These are phyloP conservation scores for Oryctes rhinoceros DNA, from an alignment of 1,140 invertebrate genomes.

Conservation along the genomic window DNA sequence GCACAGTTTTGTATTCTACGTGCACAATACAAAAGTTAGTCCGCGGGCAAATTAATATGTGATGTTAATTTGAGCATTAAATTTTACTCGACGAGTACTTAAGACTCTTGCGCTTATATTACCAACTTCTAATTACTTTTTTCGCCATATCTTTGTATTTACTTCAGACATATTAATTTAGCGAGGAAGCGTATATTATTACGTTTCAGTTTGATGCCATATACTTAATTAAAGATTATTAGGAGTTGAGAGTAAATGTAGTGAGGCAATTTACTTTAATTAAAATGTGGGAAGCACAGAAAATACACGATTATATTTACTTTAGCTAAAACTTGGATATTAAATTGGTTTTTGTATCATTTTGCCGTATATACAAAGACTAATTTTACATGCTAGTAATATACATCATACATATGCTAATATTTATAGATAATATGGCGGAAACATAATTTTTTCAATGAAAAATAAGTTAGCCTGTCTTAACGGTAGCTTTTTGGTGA, in stretches of 20 bases:
- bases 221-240: not conserved
- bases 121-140: too few species aligned
- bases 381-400: slow-evolving; percentile 9
- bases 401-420: slow-evolving; percentile 21
- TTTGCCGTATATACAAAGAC: not conserved
- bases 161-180: not conserved
- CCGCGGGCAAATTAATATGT: too few species aligned
- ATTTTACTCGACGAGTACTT: too few species aligned
- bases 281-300: not conserved
- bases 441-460: slow-evolving; percentile 1
- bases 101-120: too few species aligned
- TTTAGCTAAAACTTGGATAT: slow-evolving; percentile 19
- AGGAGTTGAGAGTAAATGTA: not conserved
- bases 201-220: not conserved
- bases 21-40: too few species aligned
- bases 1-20: too few species aligned
- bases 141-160: too few species aligned
- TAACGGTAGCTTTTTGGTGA: not conserved
- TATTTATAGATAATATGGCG: not conserved
- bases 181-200: not conserved
- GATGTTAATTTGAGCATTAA: too few species aligned
- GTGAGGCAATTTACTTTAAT: not conserved
- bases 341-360: not conserved
- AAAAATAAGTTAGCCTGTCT: not conserved
- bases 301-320: slow-evolving; percentile 27